phyloP scores from a whole-genome alignment of 64 coral and sea anemone genomes.

The Astreopora myriophthalma region DNA sequence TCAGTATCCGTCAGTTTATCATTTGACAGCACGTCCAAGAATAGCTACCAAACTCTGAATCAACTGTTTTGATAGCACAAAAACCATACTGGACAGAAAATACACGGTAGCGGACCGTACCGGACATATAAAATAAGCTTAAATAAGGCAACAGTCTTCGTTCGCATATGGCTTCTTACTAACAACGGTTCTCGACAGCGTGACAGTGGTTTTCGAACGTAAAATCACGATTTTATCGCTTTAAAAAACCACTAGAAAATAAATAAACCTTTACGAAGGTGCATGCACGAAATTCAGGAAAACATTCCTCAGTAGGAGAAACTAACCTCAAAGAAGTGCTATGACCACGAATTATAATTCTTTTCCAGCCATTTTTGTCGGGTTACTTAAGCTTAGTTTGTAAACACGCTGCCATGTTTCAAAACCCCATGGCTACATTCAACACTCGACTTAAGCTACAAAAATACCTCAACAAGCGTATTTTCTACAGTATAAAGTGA shows the following conservation, averaged over 20 bases:
- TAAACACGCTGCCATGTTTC: constrained; percentile 72
- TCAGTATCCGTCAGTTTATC: constrained; percentile 22
- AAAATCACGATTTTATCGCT: constrained; percentile 87
- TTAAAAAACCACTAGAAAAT: constrained; percentile 71
- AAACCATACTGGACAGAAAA: constrained; percentile 30
- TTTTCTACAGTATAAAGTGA: constrained; percentile 57
- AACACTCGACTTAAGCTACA: constrained; percentile 41
- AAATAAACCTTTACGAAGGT: constrained; percentile 47
- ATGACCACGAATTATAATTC: constrained; percentile 83
- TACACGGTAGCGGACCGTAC: not conserved
- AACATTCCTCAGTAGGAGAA: constrained; percentile 44
- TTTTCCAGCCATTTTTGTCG: constrained; percentile 96
- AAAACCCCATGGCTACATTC: constrained; percentile 53
- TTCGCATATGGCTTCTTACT: constrained; percentile 41
- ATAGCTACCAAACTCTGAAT: not conserved
- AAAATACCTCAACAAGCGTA: constrained; percentile 25
- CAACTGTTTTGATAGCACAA: constrained; percentile 8
- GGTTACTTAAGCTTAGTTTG: constrained; percentile 87
- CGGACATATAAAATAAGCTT: constrained; percentile 23
- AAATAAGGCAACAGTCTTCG: not conserved
- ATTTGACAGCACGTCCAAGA: not conserved
- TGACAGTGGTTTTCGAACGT: constrained; percentile 74
- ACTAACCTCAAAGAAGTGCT: constrained; percentile 48
- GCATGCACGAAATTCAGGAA: constrained; percentile 24
- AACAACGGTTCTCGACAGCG: constrained; percentile 50